phyloP scores from a whole-genome alignment of 1,140 invertebrate genomes.

The Drosophila persimilis region DNA sequence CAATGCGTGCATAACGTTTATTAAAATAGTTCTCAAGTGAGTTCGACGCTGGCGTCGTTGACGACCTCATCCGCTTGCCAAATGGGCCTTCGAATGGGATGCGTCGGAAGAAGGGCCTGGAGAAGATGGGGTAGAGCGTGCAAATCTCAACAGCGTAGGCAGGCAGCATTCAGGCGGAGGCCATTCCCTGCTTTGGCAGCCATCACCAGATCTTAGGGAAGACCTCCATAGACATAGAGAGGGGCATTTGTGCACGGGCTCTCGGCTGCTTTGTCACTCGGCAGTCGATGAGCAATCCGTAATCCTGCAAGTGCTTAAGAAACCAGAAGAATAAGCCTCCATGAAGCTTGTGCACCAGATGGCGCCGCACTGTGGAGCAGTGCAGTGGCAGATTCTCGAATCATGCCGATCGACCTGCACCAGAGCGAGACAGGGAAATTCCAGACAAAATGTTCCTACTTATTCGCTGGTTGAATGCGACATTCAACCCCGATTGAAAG shows the following conservation, averaged over 20 bases:
- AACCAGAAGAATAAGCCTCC: slow-evolving; percentile 15
- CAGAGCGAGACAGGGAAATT: slow-evolving; percentile 29
- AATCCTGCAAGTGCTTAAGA: slow-evolving; percentile 43
- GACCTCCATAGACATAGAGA: no score
- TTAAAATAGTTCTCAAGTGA: slow-evolving; percentile 81
- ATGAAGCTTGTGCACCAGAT: no score
- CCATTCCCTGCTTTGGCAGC: no score
- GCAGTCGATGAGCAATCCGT: slow-evolving; percentile 20
- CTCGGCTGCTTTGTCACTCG: no score
- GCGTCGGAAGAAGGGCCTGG: background rate
- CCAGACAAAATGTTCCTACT: slow-evolving; percentile 2
- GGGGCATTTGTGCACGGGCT: no score
- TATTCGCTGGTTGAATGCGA: slow-evolving; percentile 2
- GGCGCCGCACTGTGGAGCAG: background rate
- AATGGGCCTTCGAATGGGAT: slow-evolving; percentile 26
- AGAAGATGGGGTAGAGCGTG: background rate
- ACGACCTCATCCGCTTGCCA: slow-evolving; percentile 34
- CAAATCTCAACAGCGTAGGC: slow-evolving; percentile 20
- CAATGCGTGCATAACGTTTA: slow-evolving; percentile 77
- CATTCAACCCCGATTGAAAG: slow-evolving; percentile 28
- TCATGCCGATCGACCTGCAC: slow-evolving; percentile 29
- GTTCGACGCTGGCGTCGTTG: slow-evolving; percentile 59
- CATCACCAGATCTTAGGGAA: no score
- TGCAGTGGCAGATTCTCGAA: background rate
- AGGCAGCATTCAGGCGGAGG: background rate